Percentiles rank a stretch among this genome's conserved stretches.
Evolutionary conservation across 2,888 invertebrate species (phyloP).

Genomic region (Orthonevra nobilis): DNA sequence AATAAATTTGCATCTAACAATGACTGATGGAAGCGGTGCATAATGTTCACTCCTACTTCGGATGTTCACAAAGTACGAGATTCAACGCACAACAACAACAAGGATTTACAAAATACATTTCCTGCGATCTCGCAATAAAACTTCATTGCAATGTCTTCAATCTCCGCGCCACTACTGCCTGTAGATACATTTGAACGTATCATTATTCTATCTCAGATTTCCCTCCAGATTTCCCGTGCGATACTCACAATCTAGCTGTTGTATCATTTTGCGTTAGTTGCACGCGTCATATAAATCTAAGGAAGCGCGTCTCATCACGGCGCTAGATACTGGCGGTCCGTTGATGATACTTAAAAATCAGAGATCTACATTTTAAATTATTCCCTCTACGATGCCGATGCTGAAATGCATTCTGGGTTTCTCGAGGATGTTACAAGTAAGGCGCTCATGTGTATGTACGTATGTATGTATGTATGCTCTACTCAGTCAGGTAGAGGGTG

Average conservation of each 20-base stretch:
- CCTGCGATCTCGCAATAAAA: conserved; percentile 41
- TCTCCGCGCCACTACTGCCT: conserved; percentile 11
- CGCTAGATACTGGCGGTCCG: conserved; percentile 24
- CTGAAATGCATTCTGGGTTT: conserved; percentile 42
- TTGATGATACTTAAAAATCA: conserved; percentile 37
- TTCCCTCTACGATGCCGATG: conserved; percentile 33
- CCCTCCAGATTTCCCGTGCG: conserved; percentile 14
- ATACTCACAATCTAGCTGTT: conserved; percentile 22
- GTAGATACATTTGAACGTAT: conserved; percentile 44
- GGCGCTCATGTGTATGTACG: conserved; percentile 42
- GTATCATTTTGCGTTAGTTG: conserved; percentile 33
- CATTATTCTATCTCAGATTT: conserved; percentile 20
- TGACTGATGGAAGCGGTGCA: conserved; percentile 35
- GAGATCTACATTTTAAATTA: conserved; percentile 55
- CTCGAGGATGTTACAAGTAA: conserved; percentile 35
- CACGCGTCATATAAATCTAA: conserved; percentile 57
- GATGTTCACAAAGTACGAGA: conserved; percentile 48
- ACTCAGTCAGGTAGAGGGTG: conserved; percentile 43
- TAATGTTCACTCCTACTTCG: conserved; percentile 12
- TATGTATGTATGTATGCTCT: too few relatives aligned
- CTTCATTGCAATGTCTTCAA: conserved; percentile 28
- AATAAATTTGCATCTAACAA: conserved; percentile 66
- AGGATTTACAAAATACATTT: background rate
- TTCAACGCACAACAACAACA: conserved; percentile 13
- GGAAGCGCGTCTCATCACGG: conserved; percentile 43